These are phyloP conservation scores for Sebastes flavidus DNA, from an alignment of 2,797 vertebrate species.

Conservation along the genomic window DNA sequence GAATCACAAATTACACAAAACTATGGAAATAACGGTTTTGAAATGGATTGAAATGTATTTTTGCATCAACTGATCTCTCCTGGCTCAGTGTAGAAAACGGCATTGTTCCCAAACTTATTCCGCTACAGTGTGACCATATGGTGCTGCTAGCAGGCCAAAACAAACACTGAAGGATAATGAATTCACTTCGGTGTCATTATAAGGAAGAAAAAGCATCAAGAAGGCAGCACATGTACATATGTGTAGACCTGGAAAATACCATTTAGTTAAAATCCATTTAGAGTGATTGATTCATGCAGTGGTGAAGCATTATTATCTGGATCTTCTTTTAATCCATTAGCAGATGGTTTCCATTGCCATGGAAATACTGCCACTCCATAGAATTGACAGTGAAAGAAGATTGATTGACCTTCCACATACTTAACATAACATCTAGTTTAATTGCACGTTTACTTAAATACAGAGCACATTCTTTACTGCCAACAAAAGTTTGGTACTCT, in stretches of 20 bases:
- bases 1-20: constrained; percentile 2
- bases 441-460: not conserved
- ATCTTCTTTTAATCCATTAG: not conserved
- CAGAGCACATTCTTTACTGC: not conserved
- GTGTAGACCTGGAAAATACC: not conserved
- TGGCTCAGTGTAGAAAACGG: not conserved
- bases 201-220: not conserved
- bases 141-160: constrained; percentile 15
- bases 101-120: constrained; percentile 34
- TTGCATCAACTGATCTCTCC: constrained; percentile 9
- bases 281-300: not conserved
- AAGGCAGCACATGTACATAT: not conserved
- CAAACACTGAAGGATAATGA: not conserved
- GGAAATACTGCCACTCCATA: too few species aligned
- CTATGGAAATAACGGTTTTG: constrained; percentile 23
- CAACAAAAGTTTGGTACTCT: not conserved
- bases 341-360: not conserved
- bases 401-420: not conserved
- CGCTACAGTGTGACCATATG: constrained; percentile 34
- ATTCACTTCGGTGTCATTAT: constrained; percentile 3
- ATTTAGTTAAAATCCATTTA: not conserved
- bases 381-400: not conserved
- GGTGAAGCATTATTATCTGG: not conserved
- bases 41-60: constrained; percentile 26
- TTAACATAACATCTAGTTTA: not conserved